Evolutionary conservation across 2,888 invertebrate genomes (phyloP).

Genomic region (Gisinianus flammeolus): DNA sequence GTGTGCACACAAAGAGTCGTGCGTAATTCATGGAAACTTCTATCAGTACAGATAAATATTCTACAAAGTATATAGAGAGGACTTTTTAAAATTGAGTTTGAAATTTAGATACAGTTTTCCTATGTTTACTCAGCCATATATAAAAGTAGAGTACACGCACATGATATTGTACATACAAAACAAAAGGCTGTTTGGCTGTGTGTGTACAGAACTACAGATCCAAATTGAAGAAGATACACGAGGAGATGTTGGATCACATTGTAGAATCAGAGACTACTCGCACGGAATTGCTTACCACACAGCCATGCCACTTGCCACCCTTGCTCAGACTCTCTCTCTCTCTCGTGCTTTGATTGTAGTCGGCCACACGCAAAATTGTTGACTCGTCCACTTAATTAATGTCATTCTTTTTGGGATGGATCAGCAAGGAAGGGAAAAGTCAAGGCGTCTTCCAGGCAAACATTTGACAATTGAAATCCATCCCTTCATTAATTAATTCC

Average conservation of each 20-base stretch:
- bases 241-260: too few species aligned
- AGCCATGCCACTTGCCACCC: constrained; percentile 22
- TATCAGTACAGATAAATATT: background rate
- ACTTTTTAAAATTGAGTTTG: background rate
- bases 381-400: constrained; percentile 56
- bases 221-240: too few species aligned
- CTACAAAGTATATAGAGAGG: background rate
- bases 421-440: background rate
- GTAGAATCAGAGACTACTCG: background rate
- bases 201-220: too few species aligned
- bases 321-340: constrained; percentile 9
- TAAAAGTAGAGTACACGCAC: background rate
- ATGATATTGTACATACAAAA: too few species aligned
- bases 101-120: too few species aligned
- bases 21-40: background rate
- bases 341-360: constrained; percentile 48
- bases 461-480: constrained; percentile 38
- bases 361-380: constrained; percentile 56
- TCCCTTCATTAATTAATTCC: constrained; percentile 40
- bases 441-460: constrained; percentile 36
- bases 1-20: too few species aligned
- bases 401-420: constrained; percentile 49
- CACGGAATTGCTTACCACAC: background rate
- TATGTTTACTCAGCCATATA: too few species aligned
- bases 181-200: too few species aligned